Conservation (phyloP, 2,113 vertebrate genomes). For the Physeter macrocephalus region DNA sequence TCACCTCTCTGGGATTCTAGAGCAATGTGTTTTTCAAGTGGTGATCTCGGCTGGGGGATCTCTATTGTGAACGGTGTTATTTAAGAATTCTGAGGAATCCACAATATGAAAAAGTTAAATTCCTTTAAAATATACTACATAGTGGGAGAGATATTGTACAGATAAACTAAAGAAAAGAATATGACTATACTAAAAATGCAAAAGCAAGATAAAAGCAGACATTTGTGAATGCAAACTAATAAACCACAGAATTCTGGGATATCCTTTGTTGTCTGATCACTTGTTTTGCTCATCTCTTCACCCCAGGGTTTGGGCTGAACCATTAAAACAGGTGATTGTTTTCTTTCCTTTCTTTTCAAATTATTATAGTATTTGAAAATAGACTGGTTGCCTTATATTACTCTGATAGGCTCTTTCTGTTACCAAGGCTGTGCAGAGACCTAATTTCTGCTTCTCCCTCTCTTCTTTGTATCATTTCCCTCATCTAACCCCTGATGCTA, state of each 20-base stretch:
- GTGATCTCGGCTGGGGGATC: not conserved
- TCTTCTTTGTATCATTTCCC: conserved; percentile 4
- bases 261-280: not conserved
- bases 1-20: not conserved
- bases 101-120: not conserved
- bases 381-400: not conserved
- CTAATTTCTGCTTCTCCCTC: not conserved
- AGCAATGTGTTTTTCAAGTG: not conserved
- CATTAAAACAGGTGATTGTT: not conserved
- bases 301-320: not conserved
- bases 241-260: not conserved
- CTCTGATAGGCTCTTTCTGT: not conserved
- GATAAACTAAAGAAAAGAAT: not conserved
- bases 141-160: not conserved
- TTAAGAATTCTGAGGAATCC: not conserved
- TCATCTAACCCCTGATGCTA: not conserved
- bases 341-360: conserved; percentile 32
- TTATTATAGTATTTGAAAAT: conserved; percentile 19
- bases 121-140: not conserved
- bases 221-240: not conserved
- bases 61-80: not conserved
- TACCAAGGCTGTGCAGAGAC: not conserved
- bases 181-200: not conserved
- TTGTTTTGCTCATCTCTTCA: conserved; percentile 24
- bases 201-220: not conserved